Evolutionary conservation across 2,797 vertebrate genomes (phyloP).

Genomic region (Pseudocheirus occidentalis): DNA sequence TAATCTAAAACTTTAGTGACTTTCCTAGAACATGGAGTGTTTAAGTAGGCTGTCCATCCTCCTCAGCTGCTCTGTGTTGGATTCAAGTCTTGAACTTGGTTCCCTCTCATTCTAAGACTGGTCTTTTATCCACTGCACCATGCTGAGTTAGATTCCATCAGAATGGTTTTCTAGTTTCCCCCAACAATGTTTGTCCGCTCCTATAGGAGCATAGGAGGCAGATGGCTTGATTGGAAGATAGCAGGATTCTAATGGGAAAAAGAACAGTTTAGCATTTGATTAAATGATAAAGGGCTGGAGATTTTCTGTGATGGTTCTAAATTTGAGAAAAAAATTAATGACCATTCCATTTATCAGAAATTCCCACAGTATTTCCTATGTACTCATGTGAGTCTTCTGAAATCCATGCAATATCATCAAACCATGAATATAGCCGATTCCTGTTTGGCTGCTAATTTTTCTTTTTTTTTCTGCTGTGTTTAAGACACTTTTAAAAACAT

Average conservation of each 20-base stretch:
- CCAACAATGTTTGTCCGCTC: neutral
- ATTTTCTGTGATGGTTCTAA: constrained; percentile 28
- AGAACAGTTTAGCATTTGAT: constrained; percentile 45
- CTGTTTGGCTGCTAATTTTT: constrained; percentile 66
- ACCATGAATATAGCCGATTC: constrained; percentile 34
- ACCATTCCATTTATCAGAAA: constrained; percentile 37
- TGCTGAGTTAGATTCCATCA: neutral
- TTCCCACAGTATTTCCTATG: constrained; percentile 33
- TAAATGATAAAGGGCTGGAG: constrained; percentile 49
- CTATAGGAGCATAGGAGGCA: neutral
- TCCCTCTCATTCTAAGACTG: neutral
- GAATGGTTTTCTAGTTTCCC: neutral
- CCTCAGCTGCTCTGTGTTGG: neutral
- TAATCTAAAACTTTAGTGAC: neutral
- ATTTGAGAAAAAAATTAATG: neutral
- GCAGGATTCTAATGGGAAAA: constrained; percentile 1
- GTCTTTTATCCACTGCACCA: neutral
- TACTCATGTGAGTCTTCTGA: constrained; percentile 39
- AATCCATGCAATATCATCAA: constrained; percentile 14
- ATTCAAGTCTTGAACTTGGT: neutral
- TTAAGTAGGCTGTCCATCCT: neutral
- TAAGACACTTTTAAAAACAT: constrained; percentile 70
- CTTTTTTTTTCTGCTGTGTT: constrained; percentile 66
- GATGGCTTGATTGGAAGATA: constrained; percentile 3
- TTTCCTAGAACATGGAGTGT: neutral